phyloP scores from a whole-genome alignment of 2,888 invertebrate genomes.

The Tetragnatha montana region DNA sequence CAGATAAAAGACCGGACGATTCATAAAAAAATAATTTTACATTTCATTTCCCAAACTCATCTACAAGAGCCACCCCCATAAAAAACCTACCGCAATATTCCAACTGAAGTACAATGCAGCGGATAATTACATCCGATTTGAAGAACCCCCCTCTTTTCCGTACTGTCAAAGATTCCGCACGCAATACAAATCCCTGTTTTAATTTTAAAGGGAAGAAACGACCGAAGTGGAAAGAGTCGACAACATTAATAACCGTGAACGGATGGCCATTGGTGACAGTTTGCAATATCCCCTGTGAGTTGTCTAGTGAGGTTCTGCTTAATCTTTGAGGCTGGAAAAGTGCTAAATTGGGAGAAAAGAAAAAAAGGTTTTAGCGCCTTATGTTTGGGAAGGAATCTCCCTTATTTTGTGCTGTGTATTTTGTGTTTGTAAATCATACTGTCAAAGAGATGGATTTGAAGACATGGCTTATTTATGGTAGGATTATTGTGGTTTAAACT shows the following conservation, averaged over 20 bases:
- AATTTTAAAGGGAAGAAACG: neutral
- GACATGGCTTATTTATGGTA: too few species aligned
- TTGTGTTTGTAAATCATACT: too few species aligned
- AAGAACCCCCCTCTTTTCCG: neutral
- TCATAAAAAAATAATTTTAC: too few species aligned
- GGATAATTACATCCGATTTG: neutral
- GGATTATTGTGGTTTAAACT: too few species aligned
- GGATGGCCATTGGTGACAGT: neutral
- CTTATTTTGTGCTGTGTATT: too few species aligned
- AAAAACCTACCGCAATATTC: too few species aligned
- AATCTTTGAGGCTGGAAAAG: neutral
- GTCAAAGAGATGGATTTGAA: too few species aligned
- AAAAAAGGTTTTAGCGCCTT: neutral
- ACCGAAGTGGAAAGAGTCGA: neutral
- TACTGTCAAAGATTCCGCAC: neutral
- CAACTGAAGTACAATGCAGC: neutral
- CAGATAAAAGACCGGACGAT: too few species aligned
- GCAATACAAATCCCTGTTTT: constrained; percentile 1
- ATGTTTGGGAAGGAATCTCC: neutral
- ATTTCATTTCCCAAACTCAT: too few species aligned
- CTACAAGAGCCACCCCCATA: too few species aligned
- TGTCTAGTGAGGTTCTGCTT: neutral
- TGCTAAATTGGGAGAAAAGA: neutral
- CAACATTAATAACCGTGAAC: constrained; percentile 1
- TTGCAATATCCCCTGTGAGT: constrained; percentile 3